Conservation (phyloP, 30 jellyfish, hydroid and myxozoan genomes). For the Nemopilema nomurai region DNA sequence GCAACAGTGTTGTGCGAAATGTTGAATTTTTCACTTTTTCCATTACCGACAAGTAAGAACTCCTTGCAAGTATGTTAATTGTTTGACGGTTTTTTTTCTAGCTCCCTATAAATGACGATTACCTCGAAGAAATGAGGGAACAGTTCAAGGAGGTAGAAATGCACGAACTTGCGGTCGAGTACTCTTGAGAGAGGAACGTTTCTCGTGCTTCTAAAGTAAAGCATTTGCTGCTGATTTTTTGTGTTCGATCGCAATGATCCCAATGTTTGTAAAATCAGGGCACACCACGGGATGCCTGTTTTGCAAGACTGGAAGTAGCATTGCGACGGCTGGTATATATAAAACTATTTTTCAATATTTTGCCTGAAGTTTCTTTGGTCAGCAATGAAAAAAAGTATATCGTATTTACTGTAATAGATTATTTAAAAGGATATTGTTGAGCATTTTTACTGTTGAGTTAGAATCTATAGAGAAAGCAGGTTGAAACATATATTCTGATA, state of each 20-base stretch:
- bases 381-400: neutral
- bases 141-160: slow-evolving; percentile 76
- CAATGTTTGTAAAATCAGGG: neutral
- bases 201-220: neutral
- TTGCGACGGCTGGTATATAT: too few species aligned
- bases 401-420: neutral
- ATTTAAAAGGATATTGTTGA: neutral
- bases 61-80: too few species aligned
- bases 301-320: neutral
- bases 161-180: slow-evolving; percentile 78
- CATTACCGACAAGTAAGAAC: too few species aligned
- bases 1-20: too few species aligned
- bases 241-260: neutral
- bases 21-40: neutral
- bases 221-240: neutral
- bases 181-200: neutral
- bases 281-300: too few species aligned
- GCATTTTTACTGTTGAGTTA: neutral
- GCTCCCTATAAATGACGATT: slow-evolving; percentile 4
- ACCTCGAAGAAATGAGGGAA: slow-evolving; percentile 55
- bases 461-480: too few species aligned
- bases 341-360: neutral
- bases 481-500: too few species aligned
- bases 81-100: neutral
- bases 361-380: neutral